A percentile compares a stretch with the other conserved stretches of the same genome.
phyloP scores from a whole-genome alignment of 2,113 vertebrate genomes.

The Alethe castanea region DNA sequence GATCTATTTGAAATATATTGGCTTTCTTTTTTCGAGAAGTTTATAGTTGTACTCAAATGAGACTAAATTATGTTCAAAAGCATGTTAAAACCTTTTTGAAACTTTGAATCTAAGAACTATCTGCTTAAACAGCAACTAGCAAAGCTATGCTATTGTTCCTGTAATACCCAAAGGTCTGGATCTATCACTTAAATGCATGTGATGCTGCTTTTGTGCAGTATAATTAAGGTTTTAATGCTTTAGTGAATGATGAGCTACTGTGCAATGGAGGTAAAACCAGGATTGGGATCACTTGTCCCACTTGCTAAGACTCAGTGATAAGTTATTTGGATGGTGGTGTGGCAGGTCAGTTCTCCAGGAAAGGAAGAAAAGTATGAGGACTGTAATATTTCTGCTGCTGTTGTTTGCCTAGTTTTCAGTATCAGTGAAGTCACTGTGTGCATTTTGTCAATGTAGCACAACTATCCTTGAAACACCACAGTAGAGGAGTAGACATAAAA shows the following conservation, averaged over 20 bases:
- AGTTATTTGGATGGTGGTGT: neutral
- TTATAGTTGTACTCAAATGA: neutral
- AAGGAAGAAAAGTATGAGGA: neutral
- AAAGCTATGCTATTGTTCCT: neutral
- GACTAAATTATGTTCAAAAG: neutral
- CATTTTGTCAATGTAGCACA: neutral
- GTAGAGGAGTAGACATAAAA: neutral
- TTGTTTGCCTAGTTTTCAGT: neutral
- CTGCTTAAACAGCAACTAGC: neutral
- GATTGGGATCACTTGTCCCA: neutral
- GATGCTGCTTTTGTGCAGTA: neutral
- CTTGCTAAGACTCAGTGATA: neutral
- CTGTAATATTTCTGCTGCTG: neutral
- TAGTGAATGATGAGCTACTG: neutral
- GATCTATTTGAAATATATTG: neutral
- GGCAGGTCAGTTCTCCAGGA: neutral
- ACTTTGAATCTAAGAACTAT: neutral
- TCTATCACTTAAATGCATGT: neutral
- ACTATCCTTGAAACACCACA: neutral
- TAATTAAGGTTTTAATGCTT: neutral
- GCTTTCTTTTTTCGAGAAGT: neutral
- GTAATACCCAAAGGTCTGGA: neutral
- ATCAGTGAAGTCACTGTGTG: neutral
- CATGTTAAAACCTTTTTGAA: neutral
- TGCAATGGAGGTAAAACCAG: neutral